phyloP scores from a whole-genome alignment of 2,113 vertebrate genomes.

The Pionites leucogaster region DNA sequence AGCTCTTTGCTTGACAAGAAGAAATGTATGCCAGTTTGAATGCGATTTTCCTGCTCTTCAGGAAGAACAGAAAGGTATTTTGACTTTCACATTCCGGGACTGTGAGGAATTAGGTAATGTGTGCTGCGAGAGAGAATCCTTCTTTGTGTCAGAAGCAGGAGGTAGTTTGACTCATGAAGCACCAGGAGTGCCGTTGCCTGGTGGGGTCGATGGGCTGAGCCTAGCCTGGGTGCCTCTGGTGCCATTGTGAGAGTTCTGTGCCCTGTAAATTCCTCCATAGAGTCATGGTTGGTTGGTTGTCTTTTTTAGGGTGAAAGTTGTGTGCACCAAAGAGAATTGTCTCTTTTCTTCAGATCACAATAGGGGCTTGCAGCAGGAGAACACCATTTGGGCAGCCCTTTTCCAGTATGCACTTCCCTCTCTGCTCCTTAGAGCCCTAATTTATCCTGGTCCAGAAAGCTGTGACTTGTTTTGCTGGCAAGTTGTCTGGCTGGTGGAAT shows the following conservation, averaged over 20 bases:
- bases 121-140: neutral
- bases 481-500: constrained; percentile 11
- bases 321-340: neutral
- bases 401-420: neutral
- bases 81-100: neutral
- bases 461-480: neutral
- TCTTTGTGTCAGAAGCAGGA: neutral
- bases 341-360: neutral
- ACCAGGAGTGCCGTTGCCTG: neutral
- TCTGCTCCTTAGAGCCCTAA: neutral
- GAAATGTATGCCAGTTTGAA: constrained; percentile 50
- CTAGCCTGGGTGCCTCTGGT: neutral
- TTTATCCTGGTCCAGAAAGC: neutral
- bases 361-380: neutral
- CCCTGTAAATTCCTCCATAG: neutral
- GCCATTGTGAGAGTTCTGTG: neutral
- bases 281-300: neutral
- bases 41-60: constrained; percentile 63
- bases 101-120: neutral
- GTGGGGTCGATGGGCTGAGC: neutral
- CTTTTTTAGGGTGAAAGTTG: neutral
- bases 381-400: neutral
- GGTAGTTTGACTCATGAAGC: neutral
- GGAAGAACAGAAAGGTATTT: constrained; percentile 65
- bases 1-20: constrained; percentile 25